A percentile compares a stretch with the other conserved stretches of the same genome.
These are phyloP conservation scores for Entomobrya proxima DNA, from an alignment of 2,888 invertebrate genomes.

Conservation along the genomic window DNA sequence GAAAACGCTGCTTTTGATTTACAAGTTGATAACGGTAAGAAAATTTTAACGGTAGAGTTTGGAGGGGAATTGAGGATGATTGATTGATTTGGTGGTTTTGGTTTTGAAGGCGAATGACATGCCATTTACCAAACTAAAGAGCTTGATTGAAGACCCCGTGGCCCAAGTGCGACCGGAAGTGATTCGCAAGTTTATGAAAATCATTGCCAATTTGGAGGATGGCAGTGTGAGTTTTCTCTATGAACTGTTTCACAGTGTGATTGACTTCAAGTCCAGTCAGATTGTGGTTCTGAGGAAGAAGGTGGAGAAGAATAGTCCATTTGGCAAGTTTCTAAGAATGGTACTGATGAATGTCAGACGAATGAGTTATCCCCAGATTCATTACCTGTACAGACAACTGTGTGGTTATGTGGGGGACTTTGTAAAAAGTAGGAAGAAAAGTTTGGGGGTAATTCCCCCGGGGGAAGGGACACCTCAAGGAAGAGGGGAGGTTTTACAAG, in stretches of 20 bases:
- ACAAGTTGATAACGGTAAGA: conserved; percentile 58
- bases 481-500: neutral
- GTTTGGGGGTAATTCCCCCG: conserved; percentile 45
- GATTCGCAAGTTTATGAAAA: conserved; percentile 68
- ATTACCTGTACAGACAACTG: conserved; percentile 70
- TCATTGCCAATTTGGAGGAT: conserved; percentile 69
- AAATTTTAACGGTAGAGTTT: neutral
- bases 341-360: conserved; percentile 69
- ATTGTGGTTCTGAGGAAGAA: conserved; percentile 70
- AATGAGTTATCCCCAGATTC: conserved; percentile 73
- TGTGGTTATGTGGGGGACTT: conserved; percentile 65
- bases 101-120: conserved; percentile 66
- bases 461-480: conserved; percentile 13
- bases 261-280: conserved; percentile 68
- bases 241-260: conserved; percentile 70
- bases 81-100: neutral
- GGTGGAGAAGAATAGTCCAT: conserved; percentile 70
- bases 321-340: conserved; percentile 71
- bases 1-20: conserved; percentile 54
- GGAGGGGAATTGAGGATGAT: neutral
- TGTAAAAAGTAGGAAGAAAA: conserved; percentile 49
- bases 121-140: conserved; percentile 62
- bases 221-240: conserved; percentile 73
- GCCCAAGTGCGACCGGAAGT: conserved; percentile 69
- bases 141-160: conserved; percentile 59